Evolutionary conservation across 2,797 vertebrate species (phyloP).

Genomic region (Enteromius paludinosus): DNA sequence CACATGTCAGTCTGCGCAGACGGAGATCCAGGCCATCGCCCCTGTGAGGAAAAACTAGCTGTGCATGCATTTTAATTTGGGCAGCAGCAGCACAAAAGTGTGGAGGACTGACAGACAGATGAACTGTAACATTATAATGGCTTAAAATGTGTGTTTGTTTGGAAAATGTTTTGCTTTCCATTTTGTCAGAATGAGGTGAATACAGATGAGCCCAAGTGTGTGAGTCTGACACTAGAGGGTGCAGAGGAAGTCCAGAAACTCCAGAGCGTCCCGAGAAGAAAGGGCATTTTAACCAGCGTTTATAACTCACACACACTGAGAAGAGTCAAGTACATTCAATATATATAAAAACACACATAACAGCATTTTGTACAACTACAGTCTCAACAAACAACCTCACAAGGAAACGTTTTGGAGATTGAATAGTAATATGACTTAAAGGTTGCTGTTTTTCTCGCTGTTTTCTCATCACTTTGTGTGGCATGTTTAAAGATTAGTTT

Average conservation of each 20-base stretch:
- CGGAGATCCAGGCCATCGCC: slow-evolving; percentile 34
- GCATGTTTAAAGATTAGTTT: background rate
- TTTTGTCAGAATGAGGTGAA: slow-evolving; percentile 13
- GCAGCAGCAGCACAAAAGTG: slow-evolving; percentile 10
- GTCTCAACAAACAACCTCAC: background rate
- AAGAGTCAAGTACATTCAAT: background rate
- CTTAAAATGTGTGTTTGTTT: slow-evolving; percentile 9
- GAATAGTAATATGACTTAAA: background rate
- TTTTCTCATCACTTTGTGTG: background rate
- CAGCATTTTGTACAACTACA: background rate
- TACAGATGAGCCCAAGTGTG: background rate
- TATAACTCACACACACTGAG: background rate
- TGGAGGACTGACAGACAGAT: slow-evolving; percentile 55
- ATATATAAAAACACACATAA: background rate
- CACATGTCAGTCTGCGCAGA: slow-evolving; percentile 31
- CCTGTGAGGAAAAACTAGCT: slow-evolving; percentile 56
- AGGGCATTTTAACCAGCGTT: background rate
- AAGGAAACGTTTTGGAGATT: too few relatives aligned
- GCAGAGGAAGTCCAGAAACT: slow-evolving; percentile 18
- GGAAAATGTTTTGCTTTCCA: background rate
- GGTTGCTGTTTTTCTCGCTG: background rate
- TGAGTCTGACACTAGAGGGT: slow-evolving; percentile 61
- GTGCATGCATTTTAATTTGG: slow-evolving; percentile 58
- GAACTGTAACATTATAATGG: slow-evolving; percentile 55
- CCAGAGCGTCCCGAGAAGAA: background rate